Percentiles rank a stretch among this genome's conserved stretches.
These are phyloP conservation scores for Drosophila parvula DNA, from an alignment of 1,140 invertebrate species.

Conservation along the genomic window DNA sequence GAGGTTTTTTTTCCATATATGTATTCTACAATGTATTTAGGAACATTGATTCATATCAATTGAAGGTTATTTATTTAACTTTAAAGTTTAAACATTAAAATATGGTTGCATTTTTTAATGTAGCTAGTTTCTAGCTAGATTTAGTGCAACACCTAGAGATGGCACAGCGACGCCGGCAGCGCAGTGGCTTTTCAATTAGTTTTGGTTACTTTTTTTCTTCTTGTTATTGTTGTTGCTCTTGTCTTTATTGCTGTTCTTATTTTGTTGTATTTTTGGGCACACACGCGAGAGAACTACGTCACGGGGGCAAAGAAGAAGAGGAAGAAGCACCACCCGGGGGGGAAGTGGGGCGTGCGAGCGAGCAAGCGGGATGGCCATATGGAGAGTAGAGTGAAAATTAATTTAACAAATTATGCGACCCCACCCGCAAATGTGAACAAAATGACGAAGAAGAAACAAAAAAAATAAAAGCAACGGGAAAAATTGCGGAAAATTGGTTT, in stretches of 20 bases:
- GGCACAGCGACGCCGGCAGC: constrained; percentile 37
- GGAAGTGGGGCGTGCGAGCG: constrained; percentile 7
- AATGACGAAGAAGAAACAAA: constrained; percentile 8
- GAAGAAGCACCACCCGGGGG: constrained; percentile 9
- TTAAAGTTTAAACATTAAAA: too few relatives aligned
- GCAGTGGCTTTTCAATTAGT: constrained; percentile 69
- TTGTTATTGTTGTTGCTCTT: constrained; percentile 1
- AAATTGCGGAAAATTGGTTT: constrained; percentile 32
- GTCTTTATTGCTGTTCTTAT: constrained; percentile 3
- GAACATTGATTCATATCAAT: too few relatives aligned
- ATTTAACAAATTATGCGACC: constrained; percentile 76
- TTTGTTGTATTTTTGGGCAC: constrained; percentile 40
- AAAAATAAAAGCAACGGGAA: constrained; percentile 15
- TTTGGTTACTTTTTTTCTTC: constrained; percentile 28
- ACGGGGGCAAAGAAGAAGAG: constrained; percentile 26
- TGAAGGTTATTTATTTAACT: too few relatives aligned
- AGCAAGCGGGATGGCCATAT: constrained; percentile 26
- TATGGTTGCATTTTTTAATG: too few relatives aligned
- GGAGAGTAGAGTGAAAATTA: constrained; percentile 64
- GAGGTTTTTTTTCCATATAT: too few relatives aligned
- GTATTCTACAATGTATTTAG: too few relatives aligned
- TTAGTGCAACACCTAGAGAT: neutral
- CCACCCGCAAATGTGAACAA: constrained; percentile 45
- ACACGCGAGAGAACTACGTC: constrained; percentile 41
- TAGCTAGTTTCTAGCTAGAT: neutral